Conservation (phyloP, 2,888 invertebrate genomes). For the Thera britannica region DNA sequence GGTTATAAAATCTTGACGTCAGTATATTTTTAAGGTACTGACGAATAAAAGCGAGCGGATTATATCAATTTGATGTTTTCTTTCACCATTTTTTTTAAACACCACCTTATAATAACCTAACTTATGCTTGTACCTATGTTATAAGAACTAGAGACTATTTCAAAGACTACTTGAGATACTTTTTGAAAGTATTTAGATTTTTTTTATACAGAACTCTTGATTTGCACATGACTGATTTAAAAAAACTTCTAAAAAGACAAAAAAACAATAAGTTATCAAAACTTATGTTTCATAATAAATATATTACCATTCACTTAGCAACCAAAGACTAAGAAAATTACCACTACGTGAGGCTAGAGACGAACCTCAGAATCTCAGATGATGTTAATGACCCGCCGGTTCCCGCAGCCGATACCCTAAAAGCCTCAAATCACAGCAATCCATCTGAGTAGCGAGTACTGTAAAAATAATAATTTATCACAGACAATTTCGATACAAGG, state of each 20-base stretch:
- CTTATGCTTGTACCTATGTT: too few species aligned
- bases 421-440: conserved; percentile 78
- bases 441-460: conserved; percentile 73
- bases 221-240: too few species aligned
- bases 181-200: too few species aligned
- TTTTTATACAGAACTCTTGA: too few species aligned
- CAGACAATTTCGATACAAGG: conserved; percentile 44
- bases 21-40: conserved; percentile 4
- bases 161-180: too few species aligned
- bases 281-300: too few species aligned
- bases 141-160: too few species aligned
- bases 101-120: too few species aligned
- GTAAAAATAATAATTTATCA: conserved; percentile 82
- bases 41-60: not conserved
- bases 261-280: not conserved
- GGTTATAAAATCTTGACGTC: conserved; percentile 30
- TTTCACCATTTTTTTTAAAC: too few species aligned
- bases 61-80: too few species aligned
- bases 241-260: too few species aligned
- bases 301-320: not conserved
- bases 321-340: not conserved
- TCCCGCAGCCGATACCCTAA: conserved; percentile 62
- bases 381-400: conserved; percentile 55
- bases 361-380: conserved; percentile 29
- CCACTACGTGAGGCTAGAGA: not conserved